A percentile compares a stretch with the other conserved stretches of the same genome.
These are phyloP conservation scores for Limnothrissa miodon DNA, from an alignment of 2,113 vertebrate genomes.

Conservation along the genomic window DNA sequence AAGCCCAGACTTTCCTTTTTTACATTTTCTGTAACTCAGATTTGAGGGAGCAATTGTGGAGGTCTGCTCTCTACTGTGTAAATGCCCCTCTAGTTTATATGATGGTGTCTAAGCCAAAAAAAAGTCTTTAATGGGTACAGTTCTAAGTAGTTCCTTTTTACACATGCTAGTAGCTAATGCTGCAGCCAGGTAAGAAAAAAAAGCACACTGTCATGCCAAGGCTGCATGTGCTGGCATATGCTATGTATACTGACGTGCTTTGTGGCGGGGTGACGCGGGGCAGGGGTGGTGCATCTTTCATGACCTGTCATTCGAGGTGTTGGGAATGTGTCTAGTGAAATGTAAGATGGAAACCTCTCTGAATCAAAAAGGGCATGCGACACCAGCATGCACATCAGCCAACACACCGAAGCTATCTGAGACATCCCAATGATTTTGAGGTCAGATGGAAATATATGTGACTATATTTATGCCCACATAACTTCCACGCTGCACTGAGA, in stretches of 20 bases:
- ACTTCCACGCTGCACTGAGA: conserved; percentile 48
- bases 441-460: conserved; percentile 46
- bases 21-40: too few relatives aligned
- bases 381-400: background rate
- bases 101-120: background rate
- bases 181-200: background rate
- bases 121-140: background rate
- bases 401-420: background rate
- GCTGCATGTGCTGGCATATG: background rate
- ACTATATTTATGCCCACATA: conserved; percentile 59
- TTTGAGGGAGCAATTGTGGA: too few relatives aligned
- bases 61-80: too few relatives aligned
- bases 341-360: conserved; percentile 12
- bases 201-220: background rate
- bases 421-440: conserved; percentile 44
- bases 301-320: conserved; percentile 3
- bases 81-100: too few relatives aligned
- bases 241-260: background rate
- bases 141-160: background rate
- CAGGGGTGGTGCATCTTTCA: conserved; percentile 14
- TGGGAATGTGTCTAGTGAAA: conserved; percentile 41
- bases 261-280: background rate
- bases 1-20: too few relatives aligned
- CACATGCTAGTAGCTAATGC: background rate
- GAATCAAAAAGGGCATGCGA: conserved; percentile 7